These are phyloP conservation scores for Pangasius macronema DNA, from an alignment of 2,797 vertebrate species.

Conservation along the genomic window DNA sequence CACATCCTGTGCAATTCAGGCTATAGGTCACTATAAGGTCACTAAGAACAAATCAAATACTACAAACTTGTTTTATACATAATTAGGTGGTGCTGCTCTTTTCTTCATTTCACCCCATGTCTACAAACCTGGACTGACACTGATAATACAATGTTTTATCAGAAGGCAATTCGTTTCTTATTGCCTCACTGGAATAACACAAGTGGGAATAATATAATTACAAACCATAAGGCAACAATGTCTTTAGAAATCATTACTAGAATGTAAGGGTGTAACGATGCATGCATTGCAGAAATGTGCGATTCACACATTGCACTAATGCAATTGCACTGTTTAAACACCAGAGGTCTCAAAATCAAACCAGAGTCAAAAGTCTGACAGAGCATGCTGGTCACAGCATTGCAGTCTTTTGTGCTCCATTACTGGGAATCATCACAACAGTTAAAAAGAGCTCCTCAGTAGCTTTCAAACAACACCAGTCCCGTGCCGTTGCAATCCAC, in stretches of 20 bases:
- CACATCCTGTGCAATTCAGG: neutral
- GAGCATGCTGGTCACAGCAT: neutral
- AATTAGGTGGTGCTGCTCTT: neutral
- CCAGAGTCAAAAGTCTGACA: neutral
- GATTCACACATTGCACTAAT: neutral
- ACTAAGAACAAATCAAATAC: neutral
- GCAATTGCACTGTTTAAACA: neutral
- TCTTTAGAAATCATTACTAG: neutral
- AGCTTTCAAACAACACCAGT: neutral
- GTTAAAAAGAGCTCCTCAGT: neutral
- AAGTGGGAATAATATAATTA: neutral
- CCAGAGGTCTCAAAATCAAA: neutral
- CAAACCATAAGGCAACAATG: neutral
- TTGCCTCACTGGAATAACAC: neutral
- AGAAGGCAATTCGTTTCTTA: neutral
- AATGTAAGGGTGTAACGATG: neutral
- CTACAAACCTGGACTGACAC: neutral
- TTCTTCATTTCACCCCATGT: neutral
- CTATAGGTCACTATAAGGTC: neutral
- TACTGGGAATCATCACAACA: neutral
- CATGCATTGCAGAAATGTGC: neutral
- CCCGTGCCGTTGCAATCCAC: neutral
- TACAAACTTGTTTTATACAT: neutral
- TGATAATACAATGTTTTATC: neutral
- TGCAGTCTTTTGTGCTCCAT: neutral